Base-by-base conservation (phyloP, 2,888 invertebrate species). In the Eulithis prunata region DNA sequence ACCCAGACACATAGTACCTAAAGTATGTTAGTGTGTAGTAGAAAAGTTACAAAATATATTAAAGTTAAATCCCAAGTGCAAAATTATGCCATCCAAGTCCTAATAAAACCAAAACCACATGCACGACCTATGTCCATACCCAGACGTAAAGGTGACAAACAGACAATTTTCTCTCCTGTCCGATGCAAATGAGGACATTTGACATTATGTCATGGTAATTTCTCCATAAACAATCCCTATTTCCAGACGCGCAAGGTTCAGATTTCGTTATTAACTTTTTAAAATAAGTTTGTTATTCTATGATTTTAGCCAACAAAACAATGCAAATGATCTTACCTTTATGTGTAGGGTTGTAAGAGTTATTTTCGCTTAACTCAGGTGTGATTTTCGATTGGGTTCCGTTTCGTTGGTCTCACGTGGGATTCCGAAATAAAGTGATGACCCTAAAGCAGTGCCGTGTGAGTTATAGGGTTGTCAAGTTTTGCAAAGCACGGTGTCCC, bases 111-210 rank as follows among this genome's bases (percentile, higher is more conserved):
- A 59, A 66, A 68, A 55, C 59, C 62, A 41, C 72, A 72, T 68
- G 68, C 66, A 57, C 41, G 38, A 71, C 69, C 73, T 75, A 72
- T 73, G 76, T 73, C 77, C 73, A 74, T 75, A 78, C 73, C 76
- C 76, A 74, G 68, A 75, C 77, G 75, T 63, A 76, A 82, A 86
- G 84, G 84, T 87, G 85, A 83, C 83, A 86, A 83, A 83, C 82
- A 83, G 81, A 82, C 85, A 84, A 85, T 86, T 81, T 86, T 84
- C 84, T 79, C 82, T 82, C 83, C 82, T 85, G 85, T 84, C 85
- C 83, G 73, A 86, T 87, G 87, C 84, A 87, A 88, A 87, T 86
- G 85, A 86, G 83, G 77, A 79, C 82, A 84, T 84, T 83, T 85
- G 82, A 75, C 77, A 74, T 75, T 72, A 41, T 36, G 47, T 45